These are phyloP conservation scores for Redunca redunca DNA, from an alignment of 2,113 vertebrate species.

Conservation along the genomic window DNA sequence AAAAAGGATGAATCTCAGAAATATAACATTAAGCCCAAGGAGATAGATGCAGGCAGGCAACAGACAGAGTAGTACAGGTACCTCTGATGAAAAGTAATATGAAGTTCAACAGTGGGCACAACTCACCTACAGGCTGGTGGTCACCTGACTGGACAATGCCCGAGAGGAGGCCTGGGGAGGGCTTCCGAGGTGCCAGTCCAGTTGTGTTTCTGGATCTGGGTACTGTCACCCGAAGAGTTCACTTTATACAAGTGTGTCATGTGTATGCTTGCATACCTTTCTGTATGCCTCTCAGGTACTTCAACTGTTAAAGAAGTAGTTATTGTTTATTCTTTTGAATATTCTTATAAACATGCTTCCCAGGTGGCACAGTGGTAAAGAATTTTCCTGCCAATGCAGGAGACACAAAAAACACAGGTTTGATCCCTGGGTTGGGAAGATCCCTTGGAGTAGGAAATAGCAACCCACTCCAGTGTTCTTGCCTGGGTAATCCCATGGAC, in stretches of 20 bases:
- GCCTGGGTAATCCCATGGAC: not conserved
- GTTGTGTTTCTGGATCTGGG: not conserved
- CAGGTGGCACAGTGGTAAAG: not conserved
- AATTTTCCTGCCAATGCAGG: not conserved
- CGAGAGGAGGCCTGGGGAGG: fast-evolving
- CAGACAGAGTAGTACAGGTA: fast-evolving
- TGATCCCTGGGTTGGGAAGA: not conserved
- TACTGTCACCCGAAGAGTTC: not conserved
- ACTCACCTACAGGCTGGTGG: not conserved
- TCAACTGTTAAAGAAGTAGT: not conserved
- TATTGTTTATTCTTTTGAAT: not conserved
- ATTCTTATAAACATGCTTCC: not conserved
- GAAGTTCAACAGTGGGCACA: not conserved
- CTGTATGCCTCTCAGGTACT: not conserved
- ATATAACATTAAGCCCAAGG: too few relatives aligned
- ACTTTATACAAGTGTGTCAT: not conserved
- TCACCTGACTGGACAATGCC: not conserved
- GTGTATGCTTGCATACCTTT: not conserved
- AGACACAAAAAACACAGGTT: not conserved
- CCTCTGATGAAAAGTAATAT: not conserved
- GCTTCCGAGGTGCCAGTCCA: not conserved
- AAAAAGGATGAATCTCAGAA: not conserved
- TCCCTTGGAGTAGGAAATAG: not conserved
- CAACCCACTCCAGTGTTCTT: not conserved
- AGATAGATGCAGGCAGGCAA: not conserved